These are phyloP conservation scores for Hirtodrosophila histrioides DNA, from an alignment of 2,888 invertebrate genomes.

Conservation along the genomic window DNA sequence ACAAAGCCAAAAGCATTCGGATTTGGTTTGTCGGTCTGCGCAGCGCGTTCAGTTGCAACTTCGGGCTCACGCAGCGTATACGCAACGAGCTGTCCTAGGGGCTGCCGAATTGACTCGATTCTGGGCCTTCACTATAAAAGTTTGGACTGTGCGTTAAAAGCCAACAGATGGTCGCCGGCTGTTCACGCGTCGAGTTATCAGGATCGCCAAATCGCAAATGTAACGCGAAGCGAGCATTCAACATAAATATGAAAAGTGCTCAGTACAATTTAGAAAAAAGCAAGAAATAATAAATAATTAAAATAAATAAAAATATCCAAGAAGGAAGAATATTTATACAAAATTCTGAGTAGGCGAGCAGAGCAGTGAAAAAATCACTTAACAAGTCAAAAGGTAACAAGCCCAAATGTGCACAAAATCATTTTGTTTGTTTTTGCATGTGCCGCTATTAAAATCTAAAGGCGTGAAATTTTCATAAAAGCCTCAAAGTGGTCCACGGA, in stretches of 20 bases:
- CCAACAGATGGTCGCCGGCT: slow-evolving; percentile 77
- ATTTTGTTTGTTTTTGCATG: slow-evolving; percentile 56
- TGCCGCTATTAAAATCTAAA: slow-evolving; percentile 57
- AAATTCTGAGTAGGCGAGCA: slow-evolving; percentile 22
- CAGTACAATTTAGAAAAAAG: neutral
- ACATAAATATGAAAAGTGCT: slow-evolving; percentile 11
- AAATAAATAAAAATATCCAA: slow-evolving; percentile 31
- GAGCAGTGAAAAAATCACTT: slow-evolving; percentile 26
- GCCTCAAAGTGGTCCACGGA: slow-evolving; percentile 41
- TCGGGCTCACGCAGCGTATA: slow-evolving; percentile 68
- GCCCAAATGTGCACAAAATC: slow-evolving; percentile 36
- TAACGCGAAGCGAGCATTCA: slow-evolving; percentile 33
- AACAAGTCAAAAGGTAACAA: slow-evolving; percentile 47
- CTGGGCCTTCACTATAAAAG: slow-evolving; percentile 59
- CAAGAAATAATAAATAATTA: slow-evolving; percentile 8
- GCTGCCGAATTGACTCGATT: neutral
- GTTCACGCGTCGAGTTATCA: slow-evolving; percentile 66
- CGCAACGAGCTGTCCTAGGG: slow-evolving; percentile 51
- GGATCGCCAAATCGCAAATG: slow-evolving; percentile 47
- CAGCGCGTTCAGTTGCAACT: slow-evolving; percentile 61
- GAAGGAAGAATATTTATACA: slow-evolving; percentile 30
- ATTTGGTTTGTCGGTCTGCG: slow-evolving; percentile 38
- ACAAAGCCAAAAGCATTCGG: slow-evolving; percentile 57
- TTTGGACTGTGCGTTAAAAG: slow-evolving; percentile 50
- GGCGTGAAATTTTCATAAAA: slow-evolving; percentile 60